A percentile compares a stretch with the other conserved stretches of the same genome.
phyloP scores from a whole-genome alignment of 2,113 vertebrate genomes.

The Anhinga anhinga region DNA sequence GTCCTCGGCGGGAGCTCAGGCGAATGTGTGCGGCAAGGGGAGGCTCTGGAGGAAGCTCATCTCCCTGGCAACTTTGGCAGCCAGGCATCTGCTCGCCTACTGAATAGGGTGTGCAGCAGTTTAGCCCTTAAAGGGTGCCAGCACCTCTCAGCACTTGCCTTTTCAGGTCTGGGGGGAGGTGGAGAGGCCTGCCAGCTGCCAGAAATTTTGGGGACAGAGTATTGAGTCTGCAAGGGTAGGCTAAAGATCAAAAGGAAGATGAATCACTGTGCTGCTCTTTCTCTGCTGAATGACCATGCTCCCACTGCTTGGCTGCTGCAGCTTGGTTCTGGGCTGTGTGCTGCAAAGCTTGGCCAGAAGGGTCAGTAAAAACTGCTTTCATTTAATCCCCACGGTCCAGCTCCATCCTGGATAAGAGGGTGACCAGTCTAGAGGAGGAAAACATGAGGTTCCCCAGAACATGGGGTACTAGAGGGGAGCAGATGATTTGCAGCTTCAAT shows the following conservation, averaged over 20 bases:
- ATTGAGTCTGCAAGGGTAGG: neutral
- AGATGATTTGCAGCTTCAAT: neutral
- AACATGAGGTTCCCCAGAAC: neutral
- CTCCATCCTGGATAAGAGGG: neutral
- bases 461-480: neutral
- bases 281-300: neutral
- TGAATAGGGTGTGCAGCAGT: neutral
- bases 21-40: neutral
- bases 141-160: neutral
- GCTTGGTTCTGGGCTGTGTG: neutral
- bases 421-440: neutral
- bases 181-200: neutral
- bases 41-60: constrained; percentile 12
- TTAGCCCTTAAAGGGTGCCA: neutral
- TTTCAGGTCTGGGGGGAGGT: neutral
- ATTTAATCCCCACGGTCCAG: neutral
- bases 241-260: constrained; percentile 1
- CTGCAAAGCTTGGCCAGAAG: neutral
- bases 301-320: neutral
- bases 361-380: neutral
- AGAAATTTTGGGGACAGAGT: neutral
- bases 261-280: neutral
- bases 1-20: neutral
- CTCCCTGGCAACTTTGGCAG: constrained; percentile 56
- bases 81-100: neutral